phyloP scores from a whole-genome alignment of 2,888 invertebrate species.

The Meandrusa payeni region DNA sequence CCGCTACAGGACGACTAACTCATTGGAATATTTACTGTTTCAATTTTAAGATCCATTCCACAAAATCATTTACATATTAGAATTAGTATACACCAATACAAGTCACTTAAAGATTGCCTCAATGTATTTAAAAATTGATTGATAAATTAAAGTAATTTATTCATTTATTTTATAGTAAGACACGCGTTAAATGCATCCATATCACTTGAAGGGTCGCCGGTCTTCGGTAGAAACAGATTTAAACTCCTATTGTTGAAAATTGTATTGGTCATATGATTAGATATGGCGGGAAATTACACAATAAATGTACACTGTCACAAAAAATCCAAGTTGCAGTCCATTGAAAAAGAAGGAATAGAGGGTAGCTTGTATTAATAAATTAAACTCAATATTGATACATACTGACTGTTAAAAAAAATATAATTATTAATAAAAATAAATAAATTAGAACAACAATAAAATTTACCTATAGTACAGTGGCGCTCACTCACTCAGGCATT shows the following conservation, averaged over 20 bases:
- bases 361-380: no score
- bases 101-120: background rate
- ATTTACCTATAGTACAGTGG: conserved; percentile 26
- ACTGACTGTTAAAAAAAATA: no score
- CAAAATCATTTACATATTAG: conserved; percentile 11
- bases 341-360: no score
- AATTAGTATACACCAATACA: conserved; percentile 6
- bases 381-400: no score
- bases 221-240: no score
- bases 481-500: conserved; percentile 18
- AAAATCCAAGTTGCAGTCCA: no score
- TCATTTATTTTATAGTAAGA: background rate
- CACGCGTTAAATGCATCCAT: no score
- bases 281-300: no score
- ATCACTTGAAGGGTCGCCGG: no score
- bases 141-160: background rate
- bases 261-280: no score
- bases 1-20: conserved; percentile 57
- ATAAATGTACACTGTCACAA: no score
- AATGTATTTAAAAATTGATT: background rate
- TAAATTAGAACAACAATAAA: background rate
- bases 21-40: conserved; percentile 51
- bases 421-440: background rate
- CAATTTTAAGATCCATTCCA: conserved; percentile 34
- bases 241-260: no score